Conservation (phyloP, 2,888 invertebrate species). For the Drosophila cognata region DNA sequence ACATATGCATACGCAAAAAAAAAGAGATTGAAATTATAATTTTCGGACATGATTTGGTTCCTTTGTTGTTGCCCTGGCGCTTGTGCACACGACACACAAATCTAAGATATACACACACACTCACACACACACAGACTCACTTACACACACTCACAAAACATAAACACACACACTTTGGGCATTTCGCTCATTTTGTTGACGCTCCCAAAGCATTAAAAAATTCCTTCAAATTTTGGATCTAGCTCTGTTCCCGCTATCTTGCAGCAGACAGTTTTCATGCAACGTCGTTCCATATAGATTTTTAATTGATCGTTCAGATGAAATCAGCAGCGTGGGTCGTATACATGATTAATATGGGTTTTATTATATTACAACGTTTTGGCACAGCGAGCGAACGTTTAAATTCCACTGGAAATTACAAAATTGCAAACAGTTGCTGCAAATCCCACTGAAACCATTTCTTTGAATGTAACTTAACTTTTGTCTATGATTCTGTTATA, state of each 20-base stretch:
- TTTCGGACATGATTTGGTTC: constrained; percentile 45
- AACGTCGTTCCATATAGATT: constrained; percentile 46
- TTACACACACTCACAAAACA: constrained; percentile 2
- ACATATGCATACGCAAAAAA: constrained; percentile 3
- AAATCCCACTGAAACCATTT: constrained; percentile 21
- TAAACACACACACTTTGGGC: constrained; percentile 3
- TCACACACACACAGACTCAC: constrained; percentile 11
- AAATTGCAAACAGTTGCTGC: constrained; percentile 47
- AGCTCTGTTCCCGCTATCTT: constrained; percentile 26
- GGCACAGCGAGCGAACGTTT: constrained; percentile 51
- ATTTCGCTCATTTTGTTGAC: constrained; percentile 33
- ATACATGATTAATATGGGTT: constrained; percentile 59
- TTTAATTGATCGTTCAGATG: constrained; percentile 51
- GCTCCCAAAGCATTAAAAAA: constrained; percentile 48
- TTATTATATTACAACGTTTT: constrained; percentile 58
- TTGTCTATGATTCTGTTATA: background rate
- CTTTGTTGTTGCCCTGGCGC: constrained; percentile 63
- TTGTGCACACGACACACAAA: constrained; percentile 83
- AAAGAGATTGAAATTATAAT: constrained; percentile 42
- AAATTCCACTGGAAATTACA: constrained; percentile 47
- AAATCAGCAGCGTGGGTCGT: constrained; percentile 31
- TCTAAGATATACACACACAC: constrained; percentile 40
- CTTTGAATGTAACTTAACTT: background rate
- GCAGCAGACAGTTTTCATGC: constrained; percentile 40
- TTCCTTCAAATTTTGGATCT: constrained; percentile 30